Base-by-base conservation (phyloP, 2,797 vertebrate genomes). In the Strix occidentalis region DNA sequence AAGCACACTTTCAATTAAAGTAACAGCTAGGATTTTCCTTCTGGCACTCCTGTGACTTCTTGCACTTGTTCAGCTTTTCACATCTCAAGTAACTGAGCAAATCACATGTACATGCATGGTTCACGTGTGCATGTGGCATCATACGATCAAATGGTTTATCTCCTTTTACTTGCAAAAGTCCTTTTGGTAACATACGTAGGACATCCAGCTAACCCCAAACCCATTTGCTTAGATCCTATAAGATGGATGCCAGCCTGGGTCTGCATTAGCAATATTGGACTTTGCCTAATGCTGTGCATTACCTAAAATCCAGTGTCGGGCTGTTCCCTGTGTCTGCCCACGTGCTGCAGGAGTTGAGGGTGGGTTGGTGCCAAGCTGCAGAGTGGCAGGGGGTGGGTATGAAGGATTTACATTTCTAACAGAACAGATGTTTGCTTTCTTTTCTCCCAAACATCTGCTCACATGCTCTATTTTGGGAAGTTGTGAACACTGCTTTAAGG, bases 1-100 rank as follows among this genome's bases (percentile, higher is more conserved):
- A 94, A 85, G 74, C 28, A 11, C 65, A 15, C 68, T 97, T 97
- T 65, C 95, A 82, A 82, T 96, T 96, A 95, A 93, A 97, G 89
- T 26, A 81, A 17, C 84, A 96, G 94, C 35, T 5, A 66, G 93
- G 88, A 60, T 79, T 93, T 92, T 91, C 77, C 79, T 91, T 11
- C 71, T 41, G 77, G 71, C 28, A 2, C 23, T 69, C 25, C 45
- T 0, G 1, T 43, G 84, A 19, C 89, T 76, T 37, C n/a, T 31
- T 46, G 58, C 57, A 11, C 65, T 74, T 25, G 80, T 19, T 82
- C 89, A 28, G 20, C 54, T 28, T 57, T 35, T 4, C 9, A 1
- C 1, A 61, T 57, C 4, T 1, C 48, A 50, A 29, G 13, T 20
- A 13, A 1, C 50, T 4, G 65, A 35, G 37, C 33, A 39, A 31